Evolutionary conservation across 1,140 invertebrate genomes (phyloP), one percentile per base, ranked within the genome.

Genomic region (Calephelis virginiensis): DNA sequence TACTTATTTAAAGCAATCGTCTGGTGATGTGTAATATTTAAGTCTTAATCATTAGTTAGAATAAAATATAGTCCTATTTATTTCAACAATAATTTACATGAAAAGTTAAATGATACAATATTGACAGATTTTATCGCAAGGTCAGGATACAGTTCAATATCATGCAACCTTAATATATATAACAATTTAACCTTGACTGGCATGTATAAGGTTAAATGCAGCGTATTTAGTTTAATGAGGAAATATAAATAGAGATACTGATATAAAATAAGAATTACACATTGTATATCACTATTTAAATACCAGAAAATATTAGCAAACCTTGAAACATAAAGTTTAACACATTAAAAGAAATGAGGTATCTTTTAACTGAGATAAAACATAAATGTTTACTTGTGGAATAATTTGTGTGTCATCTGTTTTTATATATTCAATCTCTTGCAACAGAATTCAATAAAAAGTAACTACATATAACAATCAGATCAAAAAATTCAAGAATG

Each of bases 101-200:
- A 37, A 56, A 37, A 56, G 10, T 56, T 56, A 37, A 28, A 56
- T 10, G 11, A 37, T 28, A 28, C 53, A 56, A 56, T 56, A 11
- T 7, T 37, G 28, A 56, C 28, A 56, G 28, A 28, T 12, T 10
- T 56, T 56, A 56, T 56, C 53, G 28, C 37, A 12, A 56, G 53
- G 53, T 56, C 53, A 56, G 7, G 14, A 56, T 28, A 56, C 17
- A 56, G 53, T 56, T 56, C 53, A 56, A 28, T 37, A 56, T 56
- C 53, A 56, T 56, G 53, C 53, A 56, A 56, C 53, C 53, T 56
- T 56, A 56, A 56, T 56, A 56, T 56, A 11, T 56, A 56, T 6
- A 43, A 43, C 53, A 37, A 56, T 56, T 28, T 11, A 56, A 28
- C 53, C 53, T 56, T 56, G 53, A 56, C 53, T 37, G 28, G 6